Percentiles rank a stretch among this genome's conserved stretches.
These are phyloP conservation scores for Agonopterix alstromeriana DNA, from an alignment of 2,888 invertebrate genomes.

Conservation along the genomic window DNA sequence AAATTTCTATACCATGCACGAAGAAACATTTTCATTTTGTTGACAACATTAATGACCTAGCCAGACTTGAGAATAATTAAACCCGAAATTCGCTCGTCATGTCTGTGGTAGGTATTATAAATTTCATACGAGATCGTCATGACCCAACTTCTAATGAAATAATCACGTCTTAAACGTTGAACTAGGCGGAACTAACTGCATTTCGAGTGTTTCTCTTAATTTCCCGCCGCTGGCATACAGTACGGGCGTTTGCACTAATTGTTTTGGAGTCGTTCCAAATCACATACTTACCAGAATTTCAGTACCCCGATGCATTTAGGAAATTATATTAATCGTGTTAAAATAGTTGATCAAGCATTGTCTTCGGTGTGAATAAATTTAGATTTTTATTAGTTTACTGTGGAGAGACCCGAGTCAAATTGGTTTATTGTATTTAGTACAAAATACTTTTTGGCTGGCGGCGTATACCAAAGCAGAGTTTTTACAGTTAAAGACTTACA, in stretches of 20 bases:
- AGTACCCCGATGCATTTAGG: conserved; percentile 40
- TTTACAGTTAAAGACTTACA: too few relatives aligned
- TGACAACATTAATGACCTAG: too few relatives aligned
- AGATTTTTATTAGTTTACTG: not conserved
- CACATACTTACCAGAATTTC: conserved; percentile 67
- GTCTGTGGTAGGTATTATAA: too few relatives aligned
- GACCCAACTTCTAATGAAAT: conserved; percentile 17
- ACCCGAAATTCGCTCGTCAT: too few relatives aligned
- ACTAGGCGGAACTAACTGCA: conserved; percentile 42
- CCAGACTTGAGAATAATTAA: too few relatives aligned
- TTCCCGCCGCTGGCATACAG: conserved; percentile 36
- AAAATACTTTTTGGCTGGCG: too few relatives aligned
- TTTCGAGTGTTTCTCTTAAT: conserved; percentile 40
- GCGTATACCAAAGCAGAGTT: too few relatives aligned
- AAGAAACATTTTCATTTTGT: too few relatives aligned
- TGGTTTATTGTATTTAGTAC: too few relatives aligned
- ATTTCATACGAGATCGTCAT: too few relatives aligned
- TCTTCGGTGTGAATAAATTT: not conserved
- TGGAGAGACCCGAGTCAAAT: too few relatives aligned
- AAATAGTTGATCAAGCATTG: not conserved
- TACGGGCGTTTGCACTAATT: conserved; percentile 52
- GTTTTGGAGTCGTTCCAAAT: conserved; percentile 72
- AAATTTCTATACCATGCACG: too few relatives aligned
- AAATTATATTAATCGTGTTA: conserved; percentile 33
- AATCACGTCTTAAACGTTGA: conserved; percentile 20